These are phyloP conservation scores for Pararge aegeria DNA, from an alignment of 1,140 invertebrate species.

Conservation along the genomic window DNA sequence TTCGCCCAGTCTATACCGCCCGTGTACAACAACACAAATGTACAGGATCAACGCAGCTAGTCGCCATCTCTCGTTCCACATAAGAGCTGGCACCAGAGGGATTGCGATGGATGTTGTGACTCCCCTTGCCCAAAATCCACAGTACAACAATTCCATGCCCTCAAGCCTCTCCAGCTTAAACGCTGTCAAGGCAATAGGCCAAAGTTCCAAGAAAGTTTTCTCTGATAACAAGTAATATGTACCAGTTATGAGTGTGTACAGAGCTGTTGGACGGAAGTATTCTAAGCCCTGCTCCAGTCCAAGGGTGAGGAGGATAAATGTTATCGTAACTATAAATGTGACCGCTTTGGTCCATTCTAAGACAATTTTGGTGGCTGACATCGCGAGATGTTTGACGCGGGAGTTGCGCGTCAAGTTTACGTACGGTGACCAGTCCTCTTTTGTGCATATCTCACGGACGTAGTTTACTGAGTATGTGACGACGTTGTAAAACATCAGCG, in stretches of 20 bases:
- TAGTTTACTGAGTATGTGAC: constrained; percentile 88
- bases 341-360: constrained; percentile 91
- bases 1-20: constrained; percentile 81
- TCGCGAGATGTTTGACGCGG: constrained; percentile 87
- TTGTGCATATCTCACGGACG: constrained; percentile 85
- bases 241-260: constrained; percentile 84
- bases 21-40: constrained; percentile 84
- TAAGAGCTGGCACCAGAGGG: constrained; percentile 78
- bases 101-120: constrained; percentile 81
- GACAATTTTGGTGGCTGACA: constrained; percentile 90
- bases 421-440: constrained; percentile 88
- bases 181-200: constrained; percentile 79
- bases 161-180: constrained; percentile 83
- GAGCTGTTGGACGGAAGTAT: constrained; percentile 84
- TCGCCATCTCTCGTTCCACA: constrained; percentile 80
- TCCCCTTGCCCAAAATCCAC: constrained; percentile 81
- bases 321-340: constrained; percentile 89
- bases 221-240: constrained; percentile 87
- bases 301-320: constrained; percentile 87
- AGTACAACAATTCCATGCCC: constrained; percentile 84
- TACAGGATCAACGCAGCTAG: constrained; percentile 82
- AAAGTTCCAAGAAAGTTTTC: constrained; percentile 84
- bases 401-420: constrained; percentile 87
- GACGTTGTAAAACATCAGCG: constrained; percentile 90
- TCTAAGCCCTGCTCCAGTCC: constrained; percentile 87